Conservation (phyloP, 1,140 invertebrate species). For the Metopolophium dirhodum region DNA sequence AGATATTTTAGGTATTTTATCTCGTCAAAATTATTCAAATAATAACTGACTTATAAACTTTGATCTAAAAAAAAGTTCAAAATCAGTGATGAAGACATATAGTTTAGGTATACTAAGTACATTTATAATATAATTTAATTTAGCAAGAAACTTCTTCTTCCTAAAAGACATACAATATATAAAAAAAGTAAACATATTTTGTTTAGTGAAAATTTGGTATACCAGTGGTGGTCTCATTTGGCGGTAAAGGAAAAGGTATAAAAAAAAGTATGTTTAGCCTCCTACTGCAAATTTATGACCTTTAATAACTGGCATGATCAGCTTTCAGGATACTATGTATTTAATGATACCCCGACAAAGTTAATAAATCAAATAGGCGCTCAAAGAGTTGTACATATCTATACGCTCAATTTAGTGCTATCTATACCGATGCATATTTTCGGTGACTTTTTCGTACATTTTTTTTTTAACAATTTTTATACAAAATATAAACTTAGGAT, state of each 20-base stretch:
- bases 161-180: too few relatives aligned
- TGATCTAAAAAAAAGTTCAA: too few relatives aligned
- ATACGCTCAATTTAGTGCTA: not conserved
- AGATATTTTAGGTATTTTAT: too few relatives aligned
- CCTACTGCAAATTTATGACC: not conserved
- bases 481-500: not conserved
- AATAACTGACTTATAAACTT: too few relatives aligned
- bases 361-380: not conserved
- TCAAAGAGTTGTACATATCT: not conserved
- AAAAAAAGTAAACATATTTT: too few relatives aligned
- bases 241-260: not conserved
- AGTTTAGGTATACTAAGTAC: too few relatives aligned
- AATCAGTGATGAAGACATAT: too few relatives aligned
- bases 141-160: too few relatives aligned
- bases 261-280: not conserved
- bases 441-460: not conserved
- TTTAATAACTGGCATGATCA: not conserved
- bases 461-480: not conserved
- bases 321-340: not conserved
- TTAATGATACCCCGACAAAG: not conserved
- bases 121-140: too few relatives aligned
- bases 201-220: too few relatives aligned
- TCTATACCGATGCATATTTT: not conserved
- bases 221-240: not conserved
- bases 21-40: too few relatives aligned